Base-by-base conservation (phyloP, 2,797 vertebrate species). In the Enteromius treurensis region DNA sequence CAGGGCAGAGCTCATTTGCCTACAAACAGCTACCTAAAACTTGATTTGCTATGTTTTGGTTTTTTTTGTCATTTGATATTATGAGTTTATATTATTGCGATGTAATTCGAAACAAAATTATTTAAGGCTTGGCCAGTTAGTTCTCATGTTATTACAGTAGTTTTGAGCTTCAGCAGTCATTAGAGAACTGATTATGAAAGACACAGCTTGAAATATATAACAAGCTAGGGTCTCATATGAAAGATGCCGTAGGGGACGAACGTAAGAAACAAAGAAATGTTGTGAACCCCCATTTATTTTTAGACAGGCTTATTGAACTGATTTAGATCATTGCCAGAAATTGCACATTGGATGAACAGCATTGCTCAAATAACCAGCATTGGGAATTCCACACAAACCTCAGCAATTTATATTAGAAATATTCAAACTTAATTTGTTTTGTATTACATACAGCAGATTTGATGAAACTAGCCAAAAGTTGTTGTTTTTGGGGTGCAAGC, bases 201-300 rank as follows among this genome's bases (percentile, higher is more conserved):
- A 32, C 80, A 65, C 80, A 65, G 76, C 21, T 34, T 51, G 40
- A 78, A 71, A 81, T 45, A 1, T 47, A 75, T 71, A 68, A 78
- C 34, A 55, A 51, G 42, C 21, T 49, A 5, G 58, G 55, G 42
- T 81, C 69, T 40, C 62, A 29, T 34, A 32, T 34, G 9, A 85
- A 79, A 70, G 14, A 23, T 53, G 13, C 53, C 1, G 3, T 19
- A 21, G n/a, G 68, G 17, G 26, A 75, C 17, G 8, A 58, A 79
- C 23, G 3, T 17, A 10, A 75, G 42, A 79, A 79, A 78, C 49
- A 74, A 34, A 42, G n/a, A 55, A 51, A n/a, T 68, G 62, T 69
- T 3, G 1, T 19, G 58, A 40, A 83, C 40, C 40, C 65, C 8
- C 29, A 65, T 64, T 40, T 80, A 86, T 76, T 83, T 83, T 83